Base-by-base conservation (phyloP, 2,888 invertebrate genomes). In the Seladonia tumulorum region DNA sequence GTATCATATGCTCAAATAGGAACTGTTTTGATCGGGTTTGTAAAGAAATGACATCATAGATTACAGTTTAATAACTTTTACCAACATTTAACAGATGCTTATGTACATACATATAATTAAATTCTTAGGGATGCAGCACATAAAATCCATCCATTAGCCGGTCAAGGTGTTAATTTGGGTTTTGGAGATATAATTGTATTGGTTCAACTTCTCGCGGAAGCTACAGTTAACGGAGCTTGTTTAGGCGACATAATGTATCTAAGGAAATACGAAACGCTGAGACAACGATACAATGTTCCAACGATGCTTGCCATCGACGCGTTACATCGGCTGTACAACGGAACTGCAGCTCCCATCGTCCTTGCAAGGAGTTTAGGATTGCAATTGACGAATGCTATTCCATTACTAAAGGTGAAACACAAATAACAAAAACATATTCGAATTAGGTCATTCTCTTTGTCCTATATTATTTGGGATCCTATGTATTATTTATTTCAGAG, bases 121-220 rank as follows among this genome's bases (percentile, higher is more conserved):
- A 75, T 87, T 92, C 95, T 57, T 92, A 98, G 98, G 0, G 98
- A 98, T 95, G 98, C 98, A 68, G 97, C 98, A 0, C 98, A 99
- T 95, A 96, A 99, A 89, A 97, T 99, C 35, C 99, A 99, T 95
- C 99, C 99, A 0, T 95, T 99, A 89, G 99, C 99, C 60, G 99
- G 99, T 0, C 99, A 99, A 95, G 99, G 99, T 12, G 98, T 99
- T 0, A 99, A 99, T 96, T 96, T 99, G 71, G 99, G 99, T 2
- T 99, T 99, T 94, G 98, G 98, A 12, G 99, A 99, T 95, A 97
- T 99, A 0, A 95, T 96, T 49, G 96, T 96, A 88, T 96, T 99
- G n/a, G 96, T 97, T 0, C 95, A 97, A 74, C 94, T 97, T 22
- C 95, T 99, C 25, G 96, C 97, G 0, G 96, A 97, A 39, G 97